phyloP scores from a whole-genome alignment of 2,797 vertebrate genomes.

The Mus minutoides region DNA sequence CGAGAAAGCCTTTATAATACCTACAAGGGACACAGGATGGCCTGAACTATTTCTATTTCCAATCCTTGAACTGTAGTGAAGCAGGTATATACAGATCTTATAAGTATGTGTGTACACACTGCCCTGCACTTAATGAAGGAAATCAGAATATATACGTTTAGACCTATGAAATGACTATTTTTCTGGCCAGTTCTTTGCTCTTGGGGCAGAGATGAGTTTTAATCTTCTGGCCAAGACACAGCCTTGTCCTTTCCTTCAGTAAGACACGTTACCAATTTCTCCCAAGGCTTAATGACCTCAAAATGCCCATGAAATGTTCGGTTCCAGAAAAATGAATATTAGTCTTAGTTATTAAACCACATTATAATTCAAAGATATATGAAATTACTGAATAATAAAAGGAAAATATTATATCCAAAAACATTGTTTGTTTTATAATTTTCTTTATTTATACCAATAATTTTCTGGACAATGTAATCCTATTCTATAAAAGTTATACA shows the following conservation, averaged over 20 bases:
- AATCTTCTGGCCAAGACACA: neutral
- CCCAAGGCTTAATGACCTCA: neutral
- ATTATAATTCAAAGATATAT: neutral
- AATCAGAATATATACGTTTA: neutral
- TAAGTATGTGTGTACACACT: neutral
- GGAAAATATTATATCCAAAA: neutral
- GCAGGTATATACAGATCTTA: neutral
- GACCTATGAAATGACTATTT: neutral
- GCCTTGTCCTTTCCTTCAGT: neutral
- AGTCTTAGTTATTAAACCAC: neutral
- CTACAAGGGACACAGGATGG: neutral
- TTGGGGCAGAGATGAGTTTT: neutral
- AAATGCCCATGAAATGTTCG: neutral
- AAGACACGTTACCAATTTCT: neutral
- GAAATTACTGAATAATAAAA: no score
- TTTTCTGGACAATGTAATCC: neutral
- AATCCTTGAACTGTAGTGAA: neutral
- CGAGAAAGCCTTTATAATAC: neutral
- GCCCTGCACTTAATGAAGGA: neutral
- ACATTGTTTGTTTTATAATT: neutral
- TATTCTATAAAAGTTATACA: neutral
- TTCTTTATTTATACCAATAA: neutral
- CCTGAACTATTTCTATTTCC: fast-evolving
- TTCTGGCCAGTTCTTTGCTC: neutral
- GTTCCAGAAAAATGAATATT: neutral